Conservation (phyloP, 2,888 invertebrate species). For the Dolomedes plantarius region DNA sequence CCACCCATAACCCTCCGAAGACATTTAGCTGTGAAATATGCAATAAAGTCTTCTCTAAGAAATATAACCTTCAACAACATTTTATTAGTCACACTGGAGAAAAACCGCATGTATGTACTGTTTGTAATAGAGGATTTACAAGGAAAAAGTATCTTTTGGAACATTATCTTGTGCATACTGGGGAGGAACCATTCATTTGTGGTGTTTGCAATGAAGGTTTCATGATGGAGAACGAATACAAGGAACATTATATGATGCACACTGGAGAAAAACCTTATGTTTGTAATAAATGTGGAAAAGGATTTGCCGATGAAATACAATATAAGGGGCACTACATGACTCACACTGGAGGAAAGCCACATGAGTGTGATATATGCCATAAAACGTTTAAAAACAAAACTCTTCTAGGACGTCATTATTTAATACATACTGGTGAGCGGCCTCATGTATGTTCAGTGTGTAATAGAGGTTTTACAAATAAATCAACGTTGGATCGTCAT, state of each 20-base stretch:
- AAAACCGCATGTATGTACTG: constrained; percentile 46
- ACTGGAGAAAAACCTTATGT: constrained; percentile 45
- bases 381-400: constrained; percentile 61
- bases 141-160: constrained; percentile 54
- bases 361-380: constrained; percentile 59
- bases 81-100: constrained; percentile 58
- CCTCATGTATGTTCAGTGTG: constrained; percentile 54
- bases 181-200: constrained; percentile 56
- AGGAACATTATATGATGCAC: constrained; percentile 42
- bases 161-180: constrained; percentile 53
- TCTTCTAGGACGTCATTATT: constrained; percentile 40
- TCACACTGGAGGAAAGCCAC: constrained; percentile 45
- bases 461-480: constrained; percentile 59
- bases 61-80: constrained; percentile 61
- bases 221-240: constrained; percentile 44
- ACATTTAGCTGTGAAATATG: constrained; percentile 45
- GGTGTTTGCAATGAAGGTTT: constrained; percentile 51
- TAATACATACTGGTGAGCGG: constrained; percentile 54
- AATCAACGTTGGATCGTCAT: constrained; percentile 63
- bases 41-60: constrained; percentile 44
- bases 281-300: constrained; percentile 46
- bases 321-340: constrained; percentile 51
- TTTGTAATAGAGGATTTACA: constrained; percentile 53
- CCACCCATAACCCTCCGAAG: constrained; percentile 59
- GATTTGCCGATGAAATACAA: constrained; percentile 30